Base-by-base conservation (phyloP, 2,113 vertebrate genomes). In the Clarias macrocephalus region DNA sequence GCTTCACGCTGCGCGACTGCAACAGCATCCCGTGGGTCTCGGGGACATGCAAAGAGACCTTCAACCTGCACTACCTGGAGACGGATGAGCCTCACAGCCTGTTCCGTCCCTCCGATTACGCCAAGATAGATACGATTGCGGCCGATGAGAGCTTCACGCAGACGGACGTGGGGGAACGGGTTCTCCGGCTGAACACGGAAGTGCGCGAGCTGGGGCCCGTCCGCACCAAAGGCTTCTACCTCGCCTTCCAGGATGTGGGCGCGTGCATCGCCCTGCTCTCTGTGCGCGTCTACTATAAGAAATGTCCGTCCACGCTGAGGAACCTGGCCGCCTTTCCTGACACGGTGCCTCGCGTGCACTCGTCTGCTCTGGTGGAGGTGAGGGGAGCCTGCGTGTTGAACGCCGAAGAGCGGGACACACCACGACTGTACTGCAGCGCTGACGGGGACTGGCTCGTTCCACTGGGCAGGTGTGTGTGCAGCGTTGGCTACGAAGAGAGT, bases 361-460 rank as follows among this genome's bases (percentile, higher is more conserved):
- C 98, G 0, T 99, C 98, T 42, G 98, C 98, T 57, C 90, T 99
- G 94, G 98, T 99, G 91, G 98, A 99, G 93, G 98, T 99, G 60
- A 95, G 96, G 66, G 98, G 98, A 1, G 96, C 96, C 1, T 99
- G 98, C 79, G 97, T 99, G 89, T 97, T 97, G 91, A 98, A 98
- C 0, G 97, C 98, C 0, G 98, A 99, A 87, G 98, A 99, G 81
- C 94, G 97, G 0, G 98, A 99, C 91, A 97, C 96, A 30, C 98
- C 98, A 18, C 99, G 98, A 87, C 85, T 99, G 48, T 99, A 99
- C 75, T 99, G 98, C 89, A 97, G 98, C 52, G 98, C 98, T 5
- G 98, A 99, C 59, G 98, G 98, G 52, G 98, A 99, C 90, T 99
- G 98, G 98, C 94, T 99, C 87, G 98, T 99, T n/a, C 98, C 98